Base-by-base conservation (phyloP, 2,113 vertebrate genomes). In the Zapus hudsonius region DNA sequence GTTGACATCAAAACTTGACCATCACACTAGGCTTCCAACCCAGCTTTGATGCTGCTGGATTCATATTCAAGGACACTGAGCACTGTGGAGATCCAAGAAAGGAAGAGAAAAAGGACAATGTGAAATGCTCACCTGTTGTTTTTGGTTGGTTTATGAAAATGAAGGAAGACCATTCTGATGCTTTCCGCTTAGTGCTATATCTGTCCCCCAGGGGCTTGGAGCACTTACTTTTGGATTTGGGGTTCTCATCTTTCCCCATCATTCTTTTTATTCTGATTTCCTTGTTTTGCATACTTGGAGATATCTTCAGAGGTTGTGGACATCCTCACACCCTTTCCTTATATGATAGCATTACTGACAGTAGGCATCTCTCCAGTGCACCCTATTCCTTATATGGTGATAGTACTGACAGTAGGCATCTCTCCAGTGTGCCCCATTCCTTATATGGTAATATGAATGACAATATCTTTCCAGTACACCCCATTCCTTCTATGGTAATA, bases 61-160 rank as follows among this genome's bases (percentile, higher is more conserved):
- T 47, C 31, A 7, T 23, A 38, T 17, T 31, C 33, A 67, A 47
- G 9, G 7, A 57, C 64, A 8, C 3, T 4, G 17, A 44, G 38
- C 1, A 0, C 6, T 2, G 11, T 8, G 23, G 27, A 59, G 9
- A 12, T 2, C 2, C 36, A n/a, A 0, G 1, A 3, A 44, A 25
- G n/a, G 5, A 27, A 52, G 9, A 67, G 13, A 81, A 87, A 17
- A 0, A 1, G 10, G 7, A 15, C 2, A 2, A 2, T 1, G 0
- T 2, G 1, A 38, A 19, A 19, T 29, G 25, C 6, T 57, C 1
- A 7, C 19, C 2, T 8, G 0, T 17, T 44, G 3, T 55, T 20
- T 38, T 59, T 2, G 19, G n/a, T 23, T 16, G 4, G 10, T 10
- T 9, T 52, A 4, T 22, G 36, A 25, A 42, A n/a, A 63, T 25